Base-by-base conservation (phyloP, 2,797 vertebrate species). In the Serranus cabrilla region DNA sequence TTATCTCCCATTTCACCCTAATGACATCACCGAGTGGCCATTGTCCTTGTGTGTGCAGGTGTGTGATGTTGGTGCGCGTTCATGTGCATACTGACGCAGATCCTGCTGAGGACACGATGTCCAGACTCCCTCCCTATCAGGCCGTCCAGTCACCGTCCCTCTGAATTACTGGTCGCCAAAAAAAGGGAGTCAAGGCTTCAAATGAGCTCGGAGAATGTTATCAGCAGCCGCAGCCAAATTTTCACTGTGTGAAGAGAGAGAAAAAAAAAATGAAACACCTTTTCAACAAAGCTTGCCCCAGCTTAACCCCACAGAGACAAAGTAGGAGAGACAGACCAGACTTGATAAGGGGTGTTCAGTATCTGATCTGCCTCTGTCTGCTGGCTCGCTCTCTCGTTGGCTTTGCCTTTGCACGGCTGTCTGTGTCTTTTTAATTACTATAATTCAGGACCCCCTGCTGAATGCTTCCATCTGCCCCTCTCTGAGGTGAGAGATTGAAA, bases 391-490 rank as follows among this genome's bases (percentile, higher is more conserved):
- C 54, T 68, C n/a, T 71, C 21, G 21, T 74, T 40, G 59, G 55
- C 27, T n/a, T 51, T 50, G 60, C 51, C 54, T 57, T 77, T 80
- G 40, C 75, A 46, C 59, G 76, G 56, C 60, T 27, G 74, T 80
- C 86, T 75, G 76, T 83, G 79, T 83, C 82, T 79, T 83, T 91
- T 86, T 92, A 90, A 91, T 91, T 85, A 84, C 81, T 78, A 67
- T 83, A 83, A 90, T 85, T 82, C 79, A 75, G 73, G 74, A 82
- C 89, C 77, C 37, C 87, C 88, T 21, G 56, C 87, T 70, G 82
- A 78, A 88, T 2, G 72, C 71, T 59, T 87, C 88, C 86, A 88
- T 93, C 89, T 90, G 90, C 66, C 78, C 68, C 74, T 74, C 72
- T 89, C 57, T 55, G 82, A 87, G 84, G 78, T 83, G 71, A 90